These are phyloP conservation scores for Drosophila picticornis DNA, from an alignment of 2,888 invertebrate species.

Conservation along the genomic window DNA sequence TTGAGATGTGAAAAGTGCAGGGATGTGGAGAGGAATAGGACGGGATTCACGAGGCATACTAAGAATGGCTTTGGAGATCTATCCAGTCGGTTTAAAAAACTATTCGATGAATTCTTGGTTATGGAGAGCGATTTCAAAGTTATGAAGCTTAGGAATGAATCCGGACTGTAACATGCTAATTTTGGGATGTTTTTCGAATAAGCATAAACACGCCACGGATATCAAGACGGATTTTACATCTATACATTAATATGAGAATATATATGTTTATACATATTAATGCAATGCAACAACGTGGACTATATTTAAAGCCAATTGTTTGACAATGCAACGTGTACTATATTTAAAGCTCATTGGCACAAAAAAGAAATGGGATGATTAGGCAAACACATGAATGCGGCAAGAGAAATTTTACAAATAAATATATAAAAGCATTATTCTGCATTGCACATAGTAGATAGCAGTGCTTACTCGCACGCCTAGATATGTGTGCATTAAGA, in stretches of 20 bases:
- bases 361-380: neutral
- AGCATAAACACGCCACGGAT: neutral
- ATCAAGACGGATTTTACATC: neutral
- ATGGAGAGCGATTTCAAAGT: neutral
- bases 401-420: slow-evolving; percentile 41
- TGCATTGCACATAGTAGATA: slow-evolving; percentile 31
- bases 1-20: neutral
- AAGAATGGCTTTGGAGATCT: neutral
- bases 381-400: neutral
- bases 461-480: slow-evolving; percentile 35
- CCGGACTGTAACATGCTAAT: neutral
- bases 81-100: neutral
- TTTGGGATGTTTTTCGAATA: neutral
- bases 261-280: neutral
- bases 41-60: neutral
- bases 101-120: neutral
- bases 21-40: neutral
- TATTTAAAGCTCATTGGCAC: neutral
- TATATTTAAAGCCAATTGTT: neutral
- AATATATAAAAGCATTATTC: slow-evolving; percentile 61
- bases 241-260: neutral
- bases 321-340: too few species aligned
- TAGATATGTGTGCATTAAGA: slow-evolving; percentile 47
- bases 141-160: neutral
- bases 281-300: too few species aligned